A percentile compares a stretch with the other conserved stretches of the same genome.
phyloP scores from a whole-genome alignment of 2,113 vertebrate genomes.

The Diglossa brunneiventris region DNA sequence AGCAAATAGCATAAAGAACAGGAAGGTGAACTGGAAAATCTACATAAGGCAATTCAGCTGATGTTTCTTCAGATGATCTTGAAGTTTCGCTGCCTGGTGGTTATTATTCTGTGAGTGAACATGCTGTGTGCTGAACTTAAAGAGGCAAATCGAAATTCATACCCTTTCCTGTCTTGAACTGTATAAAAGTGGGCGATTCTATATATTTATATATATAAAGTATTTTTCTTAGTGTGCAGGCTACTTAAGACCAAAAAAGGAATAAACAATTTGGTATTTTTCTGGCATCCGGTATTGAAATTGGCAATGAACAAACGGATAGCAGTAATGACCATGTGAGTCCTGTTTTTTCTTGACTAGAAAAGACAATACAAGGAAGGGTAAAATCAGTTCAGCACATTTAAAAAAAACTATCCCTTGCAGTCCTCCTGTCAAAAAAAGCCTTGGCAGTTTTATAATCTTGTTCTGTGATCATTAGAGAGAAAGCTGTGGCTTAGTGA shows the following conservation, averaged over 20 bases:
- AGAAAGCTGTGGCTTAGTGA: not conserved
- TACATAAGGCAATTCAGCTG: not conserved
- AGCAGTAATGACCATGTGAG: not conserved
- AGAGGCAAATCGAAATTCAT: not conserved
- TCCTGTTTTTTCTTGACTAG: not conserved
- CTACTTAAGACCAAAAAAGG: not conserved
- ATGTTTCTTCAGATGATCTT: not conserved
- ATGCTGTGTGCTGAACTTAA: not conserved
- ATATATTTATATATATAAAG: not conserved
- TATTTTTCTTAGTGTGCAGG: not conserved
- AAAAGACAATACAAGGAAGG: slow-evolving; percentile 15
- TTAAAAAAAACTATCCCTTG: not conserved
- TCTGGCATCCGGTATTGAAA: not conserved
- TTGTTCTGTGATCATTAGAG: not conserved
- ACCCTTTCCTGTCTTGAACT: not conserved
- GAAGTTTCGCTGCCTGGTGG: not conserved
- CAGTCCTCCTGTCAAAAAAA: not conserved
- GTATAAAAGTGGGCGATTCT: not conserved
- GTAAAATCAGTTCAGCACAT: not conserved
- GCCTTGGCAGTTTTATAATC: not conserved
- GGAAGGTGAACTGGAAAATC: not conserved
- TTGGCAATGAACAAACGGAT: not conserved
- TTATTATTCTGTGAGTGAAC: not conserved
- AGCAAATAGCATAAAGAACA: not conserved
- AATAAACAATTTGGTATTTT: not conserved